Evolutionary conservation across 2,797 vertebrate species (phyloP), one percentile per base, ranked within the genome.

Genomic region (Ptychadena robeensis): DNA sequence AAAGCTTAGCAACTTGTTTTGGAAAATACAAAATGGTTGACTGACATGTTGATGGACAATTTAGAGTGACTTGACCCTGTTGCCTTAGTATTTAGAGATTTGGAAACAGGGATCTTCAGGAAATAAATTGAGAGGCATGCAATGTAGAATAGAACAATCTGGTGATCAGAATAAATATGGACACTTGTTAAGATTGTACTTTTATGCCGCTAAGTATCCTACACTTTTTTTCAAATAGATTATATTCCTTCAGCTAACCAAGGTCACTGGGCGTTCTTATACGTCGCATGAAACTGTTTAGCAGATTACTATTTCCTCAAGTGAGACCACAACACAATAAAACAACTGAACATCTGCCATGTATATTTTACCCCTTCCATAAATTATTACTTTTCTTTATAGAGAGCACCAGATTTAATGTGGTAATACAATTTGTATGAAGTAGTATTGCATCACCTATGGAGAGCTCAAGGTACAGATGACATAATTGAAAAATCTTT

Each of bases 401-500:
- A 22, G 22, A 53, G 18, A 53, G 7, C 44, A 1, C 18, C 15
- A 53, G 2, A 53, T 53, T 22, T n/a, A n/a, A n/a, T n/a, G 2
- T 9, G 11, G 2, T 61, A 4, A 28, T 2, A 61, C 14, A 9
- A 37, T 59, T 18, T 35, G 30, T 59, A 35, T 48, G 67, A 9
- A 68, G 22, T 27, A 8, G 18, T 12, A 79, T 37, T 69, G 67
- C 34, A 2, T 79, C 65, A 27, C 37, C 44, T 65, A 79, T 68
- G 7, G 1, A 53, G 40, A 57, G 35, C 48, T 48, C 30, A 38
- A 9, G 57, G 40, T 67, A 31, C 63, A 65, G 57, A 40, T 57
- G 75, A 83, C 48, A 53, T 73, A n/a, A 57, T 70, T 63, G 10
- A 72, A 65, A 31, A 22, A n/a, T 68, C 70, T 69, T 44, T 34